Percentiles rank a stretch among this genome's conserved stretches.
Evolutionary conservation across 2,797 vertebrate species (phyloP).

Genomic region (Neomorphus geoffroyi): DNA sequence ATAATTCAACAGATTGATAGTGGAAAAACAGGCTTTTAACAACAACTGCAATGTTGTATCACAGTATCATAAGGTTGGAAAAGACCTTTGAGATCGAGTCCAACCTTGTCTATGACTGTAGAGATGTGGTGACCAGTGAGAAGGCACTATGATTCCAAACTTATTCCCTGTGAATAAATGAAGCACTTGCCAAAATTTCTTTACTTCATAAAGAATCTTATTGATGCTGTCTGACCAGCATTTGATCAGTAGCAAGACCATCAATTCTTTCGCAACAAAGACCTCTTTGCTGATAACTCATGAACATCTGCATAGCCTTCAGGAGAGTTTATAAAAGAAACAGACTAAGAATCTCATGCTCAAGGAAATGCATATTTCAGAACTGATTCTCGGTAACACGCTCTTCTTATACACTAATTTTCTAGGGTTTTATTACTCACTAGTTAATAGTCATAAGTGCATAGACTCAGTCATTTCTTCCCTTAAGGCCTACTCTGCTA

Average conservation of each 20-base stretch:
- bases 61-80: no score
- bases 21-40: accelerated
- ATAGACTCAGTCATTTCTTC: not conserved
- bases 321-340: not conserved
- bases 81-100: no score
- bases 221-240: not conserved
- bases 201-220: not conserved
- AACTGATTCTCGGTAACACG: not conserved
- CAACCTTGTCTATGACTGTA: not conserved
- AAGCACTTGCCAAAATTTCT: not conserved
- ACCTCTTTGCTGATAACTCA: not conserved
- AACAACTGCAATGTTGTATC: not conserved
- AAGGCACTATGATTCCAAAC: not conserved
- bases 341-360: not conserved
- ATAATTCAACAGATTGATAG: not conserved
- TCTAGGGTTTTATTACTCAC: not conserved
- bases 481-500: not conserved
- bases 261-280: not conserved
- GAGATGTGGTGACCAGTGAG: not conserved
- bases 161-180: not conserved
- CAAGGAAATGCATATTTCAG: not conserved
- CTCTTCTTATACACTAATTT: not conserved
- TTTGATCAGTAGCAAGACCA: not conserved
- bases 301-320: not conserved
- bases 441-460: not conserved